Conservation (phyloP, 2,113 vertebrate species). For the Podarcis raffonei region DNA sequence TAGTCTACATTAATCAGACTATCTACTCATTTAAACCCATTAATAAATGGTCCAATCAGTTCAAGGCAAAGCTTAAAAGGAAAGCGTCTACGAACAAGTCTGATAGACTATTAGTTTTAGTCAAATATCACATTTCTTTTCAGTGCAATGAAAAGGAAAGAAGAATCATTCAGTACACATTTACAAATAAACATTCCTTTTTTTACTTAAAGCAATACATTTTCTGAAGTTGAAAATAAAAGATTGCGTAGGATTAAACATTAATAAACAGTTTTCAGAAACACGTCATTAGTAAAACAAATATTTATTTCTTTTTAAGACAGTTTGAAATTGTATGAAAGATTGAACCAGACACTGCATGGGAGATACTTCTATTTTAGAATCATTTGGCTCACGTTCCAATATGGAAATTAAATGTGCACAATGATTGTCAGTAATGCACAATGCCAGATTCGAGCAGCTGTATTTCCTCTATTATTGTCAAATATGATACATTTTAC, state of each 20-base stretch:
- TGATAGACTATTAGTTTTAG: not conserved
- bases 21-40: not conserved
- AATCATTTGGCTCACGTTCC: constrained; percentile 19
- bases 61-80: not conserved
- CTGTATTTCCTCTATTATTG: constrained; percentile 12
- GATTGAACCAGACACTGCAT: not conserved
- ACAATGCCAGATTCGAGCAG: constrained; percentile 25
- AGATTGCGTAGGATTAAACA: not conserved
- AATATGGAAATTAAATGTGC: constrained; percentile 44
- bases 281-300: not conserved
- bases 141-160: not conserved
- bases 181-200: not conserved
- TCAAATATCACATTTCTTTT: not conserved
- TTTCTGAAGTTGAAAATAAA: accelerated
- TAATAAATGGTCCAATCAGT: not conserved
- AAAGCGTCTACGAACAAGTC: not conserved
- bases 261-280: not conserved
- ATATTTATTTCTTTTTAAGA: not conserved
- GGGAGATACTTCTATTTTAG: constrained; percentile 29
- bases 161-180: not conserved
- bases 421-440: constrained; percentile 35
- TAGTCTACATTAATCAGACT: no score
- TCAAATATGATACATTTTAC: constrained; percentile 37
- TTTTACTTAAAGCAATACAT: constrained; percentile 4
- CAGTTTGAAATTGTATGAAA: not conserved